These are phyloP conservation scores for Diploscapter pachys DNA, from an alignment of 1,140 invertebrate genomes.

Conservation along the genomic window DNA sequence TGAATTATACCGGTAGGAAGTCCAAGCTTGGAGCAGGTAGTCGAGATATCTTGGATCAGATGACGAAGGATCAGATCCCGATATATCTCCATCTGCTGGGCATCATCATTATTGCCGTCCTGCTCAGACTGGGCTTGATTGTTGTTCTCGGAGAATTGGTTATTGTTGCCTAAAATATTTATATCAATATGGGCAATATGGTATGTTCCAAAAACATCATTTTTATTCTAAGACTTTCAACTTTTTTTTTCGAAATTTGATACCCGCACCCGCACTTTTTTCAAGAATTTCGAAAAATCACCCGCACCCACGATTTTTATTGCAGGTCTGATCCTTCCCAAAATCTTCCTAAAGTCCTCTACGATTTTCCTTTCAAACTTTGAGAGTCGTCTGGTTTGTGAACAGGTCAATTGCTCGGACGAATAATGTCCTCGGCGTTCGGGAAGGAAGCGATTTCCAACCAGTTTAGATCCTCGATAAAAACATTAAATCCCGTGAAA, in stretches of 20 bases:
- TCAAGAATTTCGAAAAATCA: no score
- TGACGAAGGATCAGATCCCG: conserved; percentile 54
- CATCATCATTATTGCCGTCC: conserved; percentile 9
- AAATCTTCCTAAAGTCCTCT: no score
- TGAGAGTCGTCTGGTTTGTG: no score
- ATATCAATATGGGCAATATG: no score
- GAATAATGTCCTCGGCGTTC: no score
- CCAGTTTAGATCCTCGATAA: no score
- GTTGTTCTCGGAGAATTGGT: neutral
- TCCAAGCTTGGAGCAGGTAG: conserved; percentile 50
- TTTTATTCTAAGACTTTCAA: neutral
- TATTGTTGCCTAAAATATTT: no score
- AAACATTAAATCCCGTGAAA: no score
- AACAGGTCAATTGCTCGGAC: no score
- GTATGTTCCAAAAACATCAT: neutral
- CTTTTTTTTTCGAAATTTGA: conserved; percentile 8
- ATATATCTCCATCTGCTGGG: conserved; percentile 52
- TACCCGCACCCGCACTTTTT: neutral
- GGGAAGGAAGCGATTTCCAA: no score
- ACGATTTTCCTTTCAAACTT: no score
- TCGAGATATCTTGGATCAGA: conserved; percentile 53
- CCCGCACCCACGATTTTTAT: conserved; percentile 5
- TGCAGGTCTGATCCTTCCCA: no score
- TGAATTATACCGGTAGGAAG: conserved; percentile 41
- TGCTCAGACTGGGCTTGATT: neutral